phyloP scores from a whole-genome alignment of 2,888 invertebrate genomes.

The Phania funesta region DNA sequence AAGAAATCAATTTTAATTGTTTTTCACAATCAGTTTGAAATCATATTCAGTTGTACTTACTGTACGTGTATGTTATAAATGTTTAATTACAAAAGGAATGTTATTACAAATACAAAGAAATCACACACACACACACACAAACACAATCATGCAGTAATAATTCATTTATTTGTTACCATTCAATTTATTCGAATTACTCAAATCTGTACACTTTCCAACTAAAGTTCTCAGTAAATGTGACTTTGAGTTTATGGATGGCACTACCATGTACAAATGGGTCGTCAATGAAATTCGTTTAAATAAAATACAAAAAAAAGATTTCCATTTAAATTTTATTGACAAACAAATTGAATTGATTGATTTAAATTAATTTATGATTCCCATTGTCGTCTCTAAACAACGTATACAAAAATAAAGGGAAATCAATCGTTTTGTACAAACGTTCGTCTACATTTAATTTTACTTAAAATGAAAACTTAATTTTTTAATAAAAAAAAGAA shows the following conservation, averaged over 20 bases:
- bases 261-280: conserved; percentile 74
- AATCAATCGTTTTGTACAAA: conserved; percentile 12
- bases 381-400: conserved; percentile 60
- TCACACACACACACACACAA: neutral
- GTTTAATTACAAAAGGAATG: neutral
- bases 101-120: neutral
- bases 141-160: neutral
- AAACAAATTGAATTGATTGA: conserved; percentile 81
- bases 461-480: neutral
- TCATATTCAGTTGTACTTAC: conserved; percentile 30
- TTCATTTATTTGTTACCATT: conserved; percentile 66
- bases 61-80: neutral
- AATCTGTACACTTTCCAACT: conserved; percentile 52
- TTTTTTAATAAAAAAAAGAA: neutral
- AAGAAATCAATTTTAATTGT: conserved; percentile 67
- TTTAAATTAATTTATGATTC: conserved; percentile 80
- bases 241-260: conserved; percentile 64
- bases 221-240: conserved; percentile 59
- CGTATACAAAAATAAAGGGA: neutral
- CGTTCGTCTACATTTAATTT: neutral
- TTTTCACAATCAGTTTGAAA: conserved; percentile 63
- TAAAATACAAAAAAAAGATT: conserved; percentile 67
- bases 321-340: conserved; percentile 80
- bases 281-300: conserved; percentile 79
- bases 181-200: conserved; percentile 57